These are phyloP conservation scores for Diaphora mendica DNA, from an alignment of 2,888 invertebrate species.

Conservation along the genomic window DNA sequence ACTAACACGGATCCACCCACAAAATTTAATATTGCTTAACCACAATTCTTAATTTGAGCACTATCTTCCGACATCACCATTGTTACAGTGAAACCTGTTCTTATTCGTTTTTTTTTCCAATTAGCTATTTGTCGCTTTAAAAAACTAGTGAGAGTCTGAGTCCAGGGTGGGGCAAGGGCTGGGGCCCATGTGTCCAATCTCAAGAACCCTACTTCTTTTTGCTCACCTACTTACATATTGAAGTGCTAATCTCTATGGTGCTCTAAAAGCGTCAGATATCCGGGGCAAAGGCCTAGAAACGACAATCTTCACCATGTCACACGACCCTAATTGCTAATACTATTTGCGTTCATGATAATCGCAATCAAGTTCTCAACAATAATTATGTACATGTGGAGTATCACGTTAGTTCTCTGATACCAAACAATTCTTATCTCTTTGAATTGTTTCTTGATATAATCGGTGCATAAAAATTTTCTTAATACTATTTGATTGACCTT, in stretches of 20 bases:
- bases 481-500: too few relatives aligned
- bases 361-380: conserved; percentile 50
- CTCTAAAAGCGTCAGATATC: conserved; percentile 39
- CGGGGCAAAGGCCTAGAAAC: conserved; percentile 62
- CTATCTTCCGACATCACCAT: too few relatives aligned
- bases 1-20: too few relatives aligned
- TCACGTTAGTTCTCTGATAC: conserved; percentile 18
- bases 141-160: too few relatives aligned
- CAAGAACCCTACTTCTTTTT: neutral
- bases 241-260: conserved; percentile 16
- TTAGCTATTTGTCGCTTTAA: too few relatives aligned
- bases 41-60: too few relatives aligned
- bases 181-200: neutral
- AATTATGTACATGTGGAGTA: conserved; percentile 29
- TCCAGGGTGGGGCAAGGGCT: too few relatives aligned
- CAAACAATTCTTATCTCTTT: neutral
- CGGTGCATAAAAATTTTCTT: neutral
- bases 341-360: conserved; percentile 58
- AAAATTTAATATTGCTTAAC: too few relatives aligned
- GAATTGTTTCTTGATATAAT: neutral
- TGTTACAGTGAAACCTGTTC: too few relatives aligned
- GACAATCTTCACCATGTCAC: conserved; percentile 55
- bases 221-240: neutral
- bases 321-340: conserved; percentile 59
- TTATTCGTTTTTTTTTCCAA: too few relatives aligned